Evolutionary conservation across 2,888 invertebrate species (phyloP).

Genomic region (Acronicta leporina): DNA sequence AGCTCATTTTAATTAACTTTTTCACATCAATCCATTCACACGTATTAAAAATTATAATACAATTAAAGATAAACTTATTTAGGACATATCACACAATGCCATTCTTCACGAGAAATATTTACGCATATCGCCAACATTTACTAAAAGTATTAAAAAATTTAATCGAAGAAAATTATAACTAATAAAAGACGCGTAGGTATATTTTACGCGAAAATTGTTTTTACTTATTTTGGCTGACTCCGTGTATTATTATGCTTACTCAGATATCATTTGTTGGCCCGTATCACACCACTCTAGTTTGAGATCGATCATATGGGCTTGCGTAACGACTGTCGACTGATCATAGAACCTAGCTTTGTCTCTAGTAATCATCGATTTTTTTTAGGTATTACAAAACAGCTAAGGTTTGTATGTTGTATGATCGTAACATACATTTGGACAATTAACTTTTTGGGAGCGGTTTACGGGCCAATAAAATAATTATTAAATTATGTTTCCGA

Average conservation of each 20-base stretch:
- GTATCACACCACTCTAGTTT: constrained; percentile 22
- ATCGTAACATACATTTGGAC: too few relatives aligned
- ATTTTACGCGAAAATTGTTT: neutral
- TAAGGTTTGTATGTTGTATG: too few relatives aligned
- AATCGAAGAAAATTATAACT: constrained; percentile 2
- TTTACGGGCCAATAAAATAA: constrained; percentile 8
- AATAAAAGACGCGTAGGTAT: constrained; percentile 11
- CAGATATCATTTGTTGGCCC: constrained; percentile 10
- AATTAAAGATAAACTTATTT: constrained; percentile 45
- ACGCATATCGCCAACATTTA: constrained; percentile 27
- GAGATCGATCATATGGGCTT: constrained; percentile 10
- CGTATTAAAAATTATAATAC: constrained; percentile 42
- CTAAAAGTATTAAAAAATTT: neutral
- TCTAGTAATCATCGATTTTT: too few relatives aligned
- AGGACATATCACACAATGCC: constrained; percentile 53
- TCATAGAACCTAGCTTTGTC: too few relatives aligned
- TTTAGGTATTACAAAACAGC: too few relatives aligned
- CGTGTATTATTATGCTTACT: constrained; percentile 35
- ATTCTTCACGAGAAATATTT: constrained; percentile 44
- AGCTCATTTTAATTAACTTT: constrained; percentile 9
- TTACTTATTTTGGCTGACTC: constrained; percentile 8
- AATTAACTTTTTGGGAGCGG: constrained; percentile 10
- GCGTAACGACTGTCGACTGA: too few relatives aligned
- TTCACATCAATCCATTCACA: constrained; percentile 26
- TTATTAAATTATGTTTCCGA: constrained; percentile 15